Base-by-base conservation (phyloP, 1,140 invertebrate species). In the Apis dorsata region DNA sequence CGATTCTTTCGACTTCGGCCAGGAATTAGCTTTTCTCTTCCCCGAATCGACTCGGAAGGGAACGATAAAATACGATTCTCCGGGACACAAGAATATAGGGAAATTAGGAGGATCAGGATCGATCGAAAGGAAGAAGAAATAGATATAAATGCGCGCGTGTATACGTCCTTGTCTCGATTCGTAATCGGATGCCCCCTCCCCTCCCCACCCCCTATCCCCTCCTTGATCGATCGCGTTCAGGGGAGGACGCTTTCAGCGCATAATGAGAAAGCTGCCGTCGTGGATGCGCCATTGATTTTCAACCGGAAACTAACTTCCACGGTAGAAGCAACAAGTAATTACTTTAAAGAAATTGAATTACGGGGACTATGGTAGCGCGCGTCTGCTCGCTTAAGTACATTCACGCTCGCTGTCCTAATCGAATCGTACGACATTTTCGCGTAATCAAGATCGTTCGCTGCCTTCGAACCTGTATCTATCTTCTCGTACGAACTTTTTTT, bases 341-440 rank as follows among this genome's bases (percentile, higher is more conserved):
- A 87, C 86, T 87, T 87, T 87, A 87, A 87, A 86, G 86, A 87
- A 87, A 87, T 86, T 87, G 82, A 84, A 87, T 87, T 87, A 87
- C 75, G 69, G 63, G 81, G 73, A 87, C 85, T 72, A 72, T 79
- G 53, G 66, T 17, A 11, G 49, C 72, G 57, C 71, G 55, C 55
- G 72, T 19, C 72, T n/a, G n/a, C 51, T 68, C 85, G 85, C 70
- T 84, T 87, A 85, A 87, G 86, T 85, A 83, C 82, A 81, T 82
- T 87, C 84, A 63, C 85, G 81, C 85, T 78, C 83, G 15, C 68
- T 79, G 34, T 7, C 34, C 4, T 88, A 83, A 81, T 84, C 88
- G 79, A 82, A 89, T 88, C 84, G 71, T 53, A 60, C 60, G 79
- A 79, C 81, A 79, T 79, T 83, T 83, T 83, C 81, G 76, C 66